phyloP scores from a whole-genome alignment of 2,113 vertebrate genomes.

The Motacilla tschutschensis region DNA sequence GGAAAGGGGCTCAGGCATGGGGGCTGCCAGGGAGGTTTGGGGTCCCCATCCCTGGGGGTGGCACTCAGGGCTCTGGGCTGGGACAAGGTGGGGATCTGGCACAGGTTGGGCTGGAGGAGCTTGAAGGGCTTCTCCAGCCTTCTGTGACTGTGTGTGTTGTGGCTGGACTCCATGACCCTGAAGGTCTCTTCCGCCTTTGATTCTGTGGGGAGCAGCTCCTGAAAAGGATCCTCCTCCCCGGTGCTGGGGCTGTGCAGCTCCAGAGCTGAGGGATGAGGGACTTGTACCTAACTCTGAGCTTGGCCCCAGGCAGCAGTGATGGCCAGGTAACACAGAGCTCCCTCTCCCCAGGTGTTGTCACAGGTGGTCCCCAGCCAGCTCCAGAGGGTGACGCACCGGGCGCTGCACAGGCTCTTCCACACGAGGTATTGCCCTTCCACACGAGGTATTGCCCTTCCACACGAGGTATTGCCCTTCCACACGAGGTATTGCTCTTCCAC shows the following conservation, averaged over 20 bases:
- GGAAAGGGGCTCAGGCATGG: neutral
- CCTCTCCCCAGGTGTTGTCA: constrained; percentile 69
- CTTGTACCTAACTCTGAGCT: neutral
- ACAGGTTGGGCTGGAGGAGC: accelerated
- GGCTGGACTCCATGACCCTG: neutral
- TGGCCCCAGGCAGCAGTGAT: neutral
- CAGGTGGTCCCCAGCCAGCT: constrained; percentile 77
- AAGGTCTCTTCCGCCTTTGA: neutral
- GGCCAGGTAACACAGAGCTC: neutral
- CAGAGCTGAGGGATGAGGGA: neutral
- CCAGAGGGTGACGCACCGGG: constrained; percentile 58
- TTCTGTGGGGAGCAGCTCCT: neutral
- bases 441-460: too few species aligned
- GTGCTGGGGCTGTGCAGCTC: neutral
- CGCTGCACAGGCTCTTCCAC: constrained; percentile 78
- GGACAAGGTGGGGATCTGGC: neutral
- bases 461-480: neutral
- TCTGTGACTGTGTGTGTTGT: neutral
- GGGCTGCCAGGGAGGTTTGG: neutral
- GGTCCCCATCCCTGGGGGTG: neutral
- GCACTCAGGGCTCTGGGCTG: neutral
- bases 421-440: too few species aligned
- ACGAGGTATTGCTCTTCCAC: constrained; percentile 74
- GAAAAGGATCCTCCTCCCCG: neutral
- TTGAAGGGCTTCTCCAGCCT: neutral